Base-by-base conservation (phyloP, 2,888 invertebrate genomes). In the Eledone cirrhosa region DNA sequence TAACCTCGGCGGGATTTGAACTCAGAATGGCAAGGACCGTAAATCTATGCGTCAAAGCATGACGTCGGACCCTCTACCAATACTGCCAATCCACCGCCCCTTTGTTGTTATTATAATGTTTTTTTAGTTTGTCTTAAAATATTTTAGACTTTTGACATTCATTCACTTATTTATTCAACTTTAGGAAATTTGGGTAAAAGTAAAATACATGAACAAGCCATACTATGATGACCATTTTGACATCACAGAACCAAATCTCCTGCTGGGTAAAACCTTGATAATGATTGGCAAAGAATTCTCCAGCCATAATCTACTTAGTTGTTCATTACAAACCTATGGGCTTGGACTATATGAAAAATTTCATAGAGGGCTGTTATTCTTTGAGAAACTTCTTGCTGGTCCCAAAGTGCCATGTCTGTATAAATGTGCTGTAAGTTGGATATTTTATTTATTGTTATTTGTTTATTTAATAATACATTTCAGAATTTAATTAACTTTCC, bases 161-260 rank as follows among this genome's bases (percentile, higher is more conserved):
- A 41, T 41, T 77, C 78, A 47, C 67, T 77, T 78, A 53, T 81
- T 78, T 59, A 14, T 29, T 75, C 83, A 81, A 27, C 82, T 88
- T 86, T 87, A 87, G 53, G 85, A 91, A 88, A 91, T 94, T 33
- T 95, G 94, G 91, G 92, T 97, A 14, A 93, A 97, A 84, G 94
- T 98, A 0, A 93, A 92, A 80, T 97, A 93, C 89, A 87, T 99
- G 63, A 93, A 95, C 86, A 96, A 97, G 89, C 94, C 94, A 0
- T 95, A 93, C 89, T 94, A 94, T 91, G 97, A 98, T 92, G 95
- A 96, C 87, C 97, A 98, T 90, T 96, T 97, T 91, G 97, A 97
- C 91, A 92, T 97, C 29, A 93, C 91, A 80, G 94, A 95, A 83
- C 93, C 94, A 11, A 90, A 92, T 41, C 93, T 94, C 87, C 91